These are phyloP conservation scores for Formica selysi DNA, from an alignment of 1,140 invertebrate species.

Conservation along the genomic window DNA sequence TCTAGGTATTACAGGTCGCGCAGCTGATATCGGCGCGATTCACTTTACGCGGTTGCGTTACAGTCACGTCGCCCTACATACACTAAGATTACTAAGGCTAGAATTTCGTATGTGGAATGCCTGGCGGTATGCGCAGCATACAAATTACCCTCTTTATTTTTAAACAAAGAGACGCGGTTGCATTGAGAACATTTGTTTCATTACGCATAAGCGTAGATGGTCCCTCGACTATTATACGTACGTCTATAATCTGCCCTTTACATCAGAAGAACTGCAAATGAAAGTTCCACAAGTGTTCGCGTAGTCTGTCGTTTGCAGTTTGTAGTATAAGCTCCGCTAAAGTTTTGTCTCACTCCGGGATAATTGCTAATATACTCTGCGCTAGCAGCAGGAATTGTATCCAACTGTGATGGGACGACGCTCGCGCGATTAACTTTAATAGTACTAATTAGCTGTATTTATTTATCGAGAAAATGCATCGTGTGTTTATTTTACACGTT, in stretches of 20 bases:
- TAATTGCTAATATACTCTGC: conserved; percentile 40
- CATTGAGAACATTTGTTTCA: conserved; percentile 49
- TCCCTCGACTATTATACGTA: neutral
- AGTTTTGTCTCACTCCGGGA: conserved; percentile 37
- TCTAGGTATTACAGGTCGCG: neutral
- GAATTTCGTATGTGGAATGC: conserved; percentile 33
- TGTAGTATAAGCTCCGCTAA: conserved; percentile 27
- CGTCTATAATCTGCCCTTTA: conserved; percentile 37
- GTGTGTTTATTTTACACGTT: neutral
- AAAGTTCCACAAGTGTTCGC: conserved; percentile 30
- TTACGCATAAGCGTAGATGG: neutral
- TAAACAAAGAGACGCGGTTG: conserved; percentile 48
- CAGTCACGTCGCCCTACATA: neutral
- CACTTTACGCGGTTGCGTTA: conserved; percentile 24
- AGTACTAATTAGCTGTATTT: conserved; percentile 33
- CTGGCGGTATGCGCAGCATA: conserved; percentile 31
- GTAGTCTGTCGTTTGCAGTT: conserved; percentile 39
- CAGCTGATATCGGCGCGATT: conserved; percentile 43
- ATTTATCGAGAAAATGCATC: neutral
- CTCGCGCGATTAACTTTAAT: conserved; percentile 32
- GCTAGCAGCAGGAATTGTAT: neutral
- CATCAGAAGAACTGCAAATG: conserved; percentile 45
- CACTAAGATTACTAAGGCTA: neutral
- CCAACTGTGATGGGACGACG: neutral
- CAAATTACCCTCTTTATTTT: conserved; percentile 52